phyloP scores from a whole-genome alignment of 2,113 vertebrate species.

The Sinocyclocheilus anshuiensis region DNA sequence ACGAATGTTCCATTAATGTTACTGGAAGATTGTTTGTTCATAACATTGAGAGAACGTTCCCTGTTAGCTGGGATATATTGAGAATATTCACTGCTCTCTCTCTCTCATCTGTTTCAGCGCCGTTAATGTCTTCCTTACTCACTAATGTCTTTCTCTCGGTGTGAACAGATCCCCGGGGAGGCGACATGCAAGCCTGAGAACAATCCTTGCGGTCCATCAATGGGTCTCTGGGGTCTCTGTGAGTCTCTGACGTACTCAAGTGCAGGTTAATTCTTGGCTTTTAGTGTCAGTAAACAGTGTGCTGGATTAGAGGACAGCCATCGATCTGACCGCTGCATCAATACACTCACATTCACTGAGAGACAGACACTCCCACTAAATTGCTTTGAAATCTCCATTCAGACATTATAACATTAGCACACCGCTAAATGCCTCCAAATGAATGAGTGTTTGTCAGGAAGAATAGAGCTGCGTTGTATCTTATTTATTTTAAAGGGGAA shows the following conservation, averaged over 20 bases:
- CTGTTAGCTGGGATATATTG: not conserved
- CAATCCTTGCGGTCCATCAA: not conserved
- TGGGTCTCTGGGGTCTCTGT: not conserved
- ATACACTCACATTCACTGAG: not conserved
- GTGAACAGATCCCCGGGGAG: not conserved
- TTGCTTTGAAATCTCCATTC: constrained; percentile 1
- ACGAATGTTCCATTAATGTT: not conserved
- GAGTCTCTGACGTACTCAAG: constrained; percentile 2
- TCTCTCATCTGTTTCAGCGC: not conserved
- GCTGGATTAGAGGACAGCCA: constrained; percentile 20
- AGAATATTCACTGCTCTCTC: not conserved
- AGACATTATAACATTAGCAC: constrained; percentile 11
- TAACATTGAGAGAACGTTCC: not conserved
- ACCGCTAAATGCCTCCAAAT: not conserved
- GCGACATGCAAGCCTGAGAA: not conserved
- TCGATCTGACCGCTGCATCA: constrained; percentile 6
- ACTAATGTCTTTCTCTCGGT: constrained; percentile 16
- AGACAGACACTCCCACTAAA: not conserved
- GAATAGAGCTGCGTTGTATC: not conserved
- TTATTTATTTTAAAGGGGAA: not conserved
- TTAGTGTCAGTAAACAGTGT: constrained; percentile 6
- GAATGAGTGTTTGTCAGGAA: not conserved
- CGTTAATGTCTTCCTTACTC: not conserved
- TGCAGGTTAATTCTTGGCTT: constrained; percentile 18
- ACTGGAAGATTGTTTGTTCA: not conserved